Percentiles rank a stretch among this genome's conserved stretches.
Evolutionary conservation across 2,797 vertebrate genomes (phyloP).

Genomic region (Lagorchestes hirsutus): DNA sequence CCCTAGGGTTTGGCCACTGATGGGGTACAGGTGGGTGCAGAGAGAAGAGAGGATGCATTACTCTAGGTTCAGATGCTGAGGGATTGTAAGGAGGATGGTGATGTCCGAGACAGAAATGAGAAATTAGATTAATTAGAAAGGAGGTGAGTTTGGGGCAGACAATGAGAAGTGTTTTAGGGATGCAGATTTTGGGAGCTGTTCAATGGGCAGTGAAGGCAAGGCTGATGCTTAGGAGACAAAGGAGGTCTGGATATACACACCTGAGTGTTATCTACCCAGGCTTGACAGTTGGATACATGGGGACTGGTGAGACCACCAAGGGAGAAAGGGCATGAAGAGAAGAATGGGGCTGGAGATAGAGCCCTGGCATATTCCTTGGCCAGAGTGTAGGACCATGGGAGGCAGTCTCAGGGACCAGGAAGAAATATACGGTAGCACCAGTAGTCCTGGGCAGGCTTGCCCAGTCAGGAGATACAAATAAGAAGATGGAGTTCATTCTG

Average conservation of each 20-base stretch:
- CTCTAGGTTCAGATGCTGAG: no score
- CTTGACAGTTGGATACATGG: no score
- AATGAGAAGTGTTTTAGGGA: background rate
- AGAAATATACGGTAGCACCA: background rate
- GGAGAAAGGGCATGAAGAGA: no score
- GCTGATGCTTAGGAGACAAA: background rate
- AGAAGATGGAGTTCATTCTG: background rate
- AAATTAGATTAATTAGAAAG: background rate
- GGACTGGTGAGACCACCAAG: no score
- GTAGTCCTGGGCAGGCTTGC: background rate
- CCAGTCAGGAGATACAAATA: background rate
- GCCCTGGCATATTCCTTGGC: no score
- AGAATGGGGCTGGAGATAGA: no score
- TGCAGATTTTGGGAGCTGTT: background rate
- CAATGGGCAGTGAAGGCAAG: background rate
- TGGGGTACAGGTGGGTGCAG: no score
- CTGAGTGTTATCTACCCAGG: background rate
- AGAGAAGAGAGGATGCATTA: background rate
- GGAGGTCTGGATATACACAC: background rate
- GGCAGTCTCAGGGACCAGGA: background rate
- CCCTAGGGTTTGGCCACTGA: background rate
- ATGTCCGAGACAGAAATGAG: background rate
- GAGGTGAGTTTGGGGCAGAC: background rate
- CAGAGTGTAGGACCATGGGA: no score
- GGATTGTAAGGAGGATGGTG: no score